Base-by-base conservation (phyloP, 2,888 invertebrate genomes). In the Nysson spinosus region DNA sequence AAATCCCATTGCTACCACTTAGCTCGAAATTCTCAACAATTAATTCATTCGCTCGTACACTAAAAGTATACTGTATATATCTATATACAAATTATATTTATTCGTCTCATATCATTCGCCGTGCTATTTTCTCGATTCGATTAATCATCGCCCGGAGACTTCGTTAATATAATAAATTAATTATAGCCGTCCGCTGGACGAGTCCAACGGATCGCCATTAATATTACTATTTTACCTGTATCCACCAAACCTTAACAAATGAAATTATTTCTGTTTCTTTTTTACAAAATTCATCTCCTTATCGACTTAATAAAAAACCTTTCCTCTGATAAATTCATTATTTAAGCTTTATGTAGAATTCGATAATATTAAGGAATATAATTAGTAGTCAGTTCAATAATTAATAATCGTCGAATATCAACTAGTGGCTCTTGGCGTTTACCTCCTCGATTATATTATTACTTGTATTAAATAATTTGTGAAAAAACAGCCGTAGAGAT, bases 161-260 rank as follows among this genome's bases (percentile, higher is more conserved):
- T n/a, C 75, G 68, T 80, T 80, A 69, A 71, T 75, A 75, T 60
- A 75, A 77, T 78, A 75, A 83, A 79, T 77, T 79, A 79, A 81
- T 79, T 75, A n/a, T 49, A 69, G n/a, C n/a, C 30, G 55, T 64
- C 69, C 63, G 60, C 69, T 74, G 70, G 76, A 69, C 60, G 62
- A 77, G 69, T 51, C 9, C 66, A 69, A 75, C 64, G 68, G 75
- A 77, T n/a, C 67, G 58, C 52, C 70, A 63, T 62, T 44, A 67
- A 62, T 43, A 63, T 47, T 40, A 40, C 12, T 35, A 16, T 35
- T 11, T 14, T 6, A 4, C 3, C 6, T 62, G 62, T 58, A 49
- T 69, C 72, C 54, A 69, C 40, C 52, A 54, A 51, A 52, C 62
- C 75, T 76, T 69, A 72, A 78, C 58, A 75, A 79, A 77, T 68